Conservation (phyloP, 2,888 invertebrate species). For the Pandemis cinnamomeana region DNA sequence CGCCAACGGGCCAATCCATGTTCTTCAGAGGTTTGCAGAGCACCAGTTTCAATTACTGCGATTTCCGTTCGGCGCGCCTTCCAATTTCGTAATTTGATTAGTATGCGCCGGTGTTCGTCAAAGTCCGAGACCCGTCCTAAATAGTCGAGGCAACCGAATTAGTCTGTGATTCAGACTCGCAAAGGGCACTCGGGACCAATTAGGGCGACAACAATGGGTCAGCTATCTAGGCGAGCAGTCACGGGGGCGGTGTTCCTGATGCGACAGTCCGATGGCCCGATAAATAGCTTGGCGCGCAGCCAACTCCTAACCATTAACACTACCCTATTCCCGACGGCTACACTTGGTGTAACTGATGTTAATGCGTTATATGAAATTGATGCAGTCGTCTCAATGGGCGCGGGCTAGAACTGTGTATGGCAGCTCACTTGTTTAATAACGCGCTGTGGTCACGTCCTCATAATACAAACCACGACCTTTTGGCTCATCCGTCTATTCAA, state of each 20-base stretch:
- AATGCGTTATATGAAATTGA: conserved; percentile 43
- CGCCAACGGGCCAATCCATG: not conserved
- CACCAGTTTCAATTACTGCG: conserved; percentile 22
- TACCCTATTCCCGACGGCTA: conserved; percentile 35
- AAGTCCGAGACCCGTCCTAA: conserved; percentile 28
- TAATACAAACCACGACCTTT: conserved; percentile 12
- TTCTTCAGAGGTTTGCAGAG: conserved; percentile 7
- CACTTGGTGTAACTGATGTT: conserved; percentile 39
- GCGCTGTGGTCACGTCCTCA: conserved; percentile 18
- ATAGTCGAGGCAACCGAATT: conserved; percentile 49
- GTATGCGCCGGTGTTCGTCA: conserved; percentile 32
- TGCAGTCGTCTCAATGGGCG: conserved; percentile 26
- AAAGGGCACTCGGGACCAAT: conserved; percentile 64
- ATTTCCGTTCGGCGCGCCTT: conserved; percentile 18
- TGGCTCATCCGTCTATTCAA: conserved; percentile 9
- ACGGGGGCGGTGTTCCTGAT: conserved; percentile 45
- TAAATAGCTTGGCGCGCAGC: conserved; percentile 57
- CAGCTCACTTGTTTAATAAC: conserved; percentile 9
- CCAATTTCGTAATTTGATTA: conserved; percentile 27
- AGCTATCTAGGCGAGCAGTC: conserved; percentile 55
- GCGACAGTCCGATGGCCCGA: conserved; percentile 45
- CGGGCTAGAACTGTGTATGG: conserved; percentile 7
- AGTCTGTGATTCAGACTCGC: conserved; percentile 63
- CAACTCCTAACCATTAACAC: conserved; percentile 50
- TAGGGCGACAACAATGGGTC: conserved; percentile 64